These are phyloP conservation scores for Drosophila hydei DNA, from an alignment of 1,140 invertebrate species.

Conservation along the genomic window DNA sequence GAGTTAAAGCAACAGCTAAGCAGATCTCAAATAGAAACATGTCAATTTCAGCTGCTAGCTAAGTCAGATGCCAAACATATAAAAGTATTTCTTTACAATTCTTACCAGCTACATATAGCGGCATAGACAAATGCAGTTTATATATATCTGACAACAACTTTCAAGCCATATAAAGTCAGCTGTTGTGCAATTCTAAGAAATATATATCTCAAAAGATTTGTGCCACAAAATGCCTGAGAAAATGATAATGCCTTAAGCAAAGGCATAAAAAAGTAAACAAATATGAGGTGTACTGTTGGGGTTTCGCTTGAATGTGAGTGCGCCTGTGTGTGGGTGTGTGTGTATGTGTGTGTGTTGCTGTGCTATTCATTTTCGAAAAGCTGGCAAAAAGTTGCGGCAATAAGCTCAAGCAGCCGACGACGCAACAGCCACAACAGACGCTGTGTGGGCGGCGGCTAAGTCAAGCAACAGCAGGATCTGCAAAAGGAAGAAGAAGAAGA, in stretches of 20 bases:
- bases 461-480: slow-evolving; percentile 25
- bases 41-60: no score
- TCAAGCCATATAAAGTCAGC: no score
- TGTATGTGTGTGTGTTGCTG: neutral
- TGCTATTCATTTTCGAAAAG: slow-evolving; percentile 74
- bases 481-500: neutral
- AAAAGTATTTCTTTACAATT: no score
- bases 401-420: slow-evolving; percentile 51
- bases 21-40: no score
- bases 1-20: no score
- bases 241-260: neutral
- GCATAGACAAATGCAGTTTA: no score
- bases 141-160: no score
- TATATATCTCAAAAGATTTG: neutral
- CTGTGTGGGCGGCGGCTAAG: slow-evolving; percentile 29
- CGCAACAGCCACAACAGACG: slow-evolving; percentile 30
- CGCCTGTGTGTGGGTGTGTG: slow-evolving; percentile 22
- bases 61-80: no score
- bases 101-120: no score
- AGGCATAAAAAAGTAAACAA: slow-evolving; percentile 67
- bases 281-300: slow-evolving; percentile 56
- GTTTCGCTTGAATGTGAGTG: slow-evolving; percentile 3
- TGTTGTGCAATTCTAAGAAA: no score
- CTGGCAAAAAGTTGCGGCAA: slow-evolving; percentile 68
- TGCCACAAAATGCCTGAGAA: neutral